These are phyloP conservation scores for Scaptomyza cyrtandrae DNA, from an alignment of 2,888 invertebrate genomes.

Conservation along the genomic window DNA sequence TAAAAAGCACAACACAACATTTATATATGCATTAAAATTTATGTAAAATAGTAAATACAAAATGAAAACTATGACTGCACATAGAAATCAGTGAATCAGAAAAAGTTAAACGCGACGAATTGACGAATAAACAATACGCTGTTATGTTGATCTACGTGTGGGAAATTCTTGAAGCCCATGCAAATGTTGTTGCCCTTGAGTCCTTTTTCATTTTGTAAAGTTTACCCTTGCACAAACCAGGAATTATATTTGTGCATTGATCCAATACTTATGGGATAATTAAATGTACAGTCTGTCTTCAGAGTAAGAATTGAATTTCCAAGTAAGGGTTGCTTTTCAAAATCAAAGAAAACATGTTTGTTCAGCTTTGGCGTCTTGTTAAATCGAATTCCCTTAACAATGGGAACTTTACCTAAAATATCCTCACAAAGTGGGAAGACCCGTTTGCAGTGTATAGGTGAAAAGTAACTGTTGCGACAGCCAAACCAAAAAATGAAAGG, in stretches of 20 bases:
- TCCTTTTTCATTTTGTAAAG: background rate
- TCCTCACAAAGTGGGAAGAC: slow-evolving; percentile 5
- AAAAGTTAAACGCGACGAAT: slow-evolving; percentile 4
- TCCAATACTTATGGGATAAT: slow-evolving; percentile 18
- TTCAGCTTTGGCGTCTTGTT: slow-evolving; percentile 20
- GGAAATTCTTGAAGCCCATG: background rate
- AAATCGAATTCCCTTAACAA: background rate
- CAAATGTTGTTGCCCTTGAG: background rate
- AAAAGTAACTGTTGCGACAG: slow-evolving; percentile 57
- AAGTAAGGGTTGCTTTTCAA: slow-evolving; percentile 40
- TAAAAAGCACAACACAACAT: background rate
- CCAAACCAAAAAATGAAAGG: slow-evolving; percentile 65
- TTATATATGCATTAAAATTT: slow-evolving; percentile 4
- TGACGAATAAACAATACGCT: slow-evolving; percentile 23
- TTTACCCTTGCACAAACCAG: background rate
- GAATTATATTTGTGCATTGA: slow-evolving; percentile 24
- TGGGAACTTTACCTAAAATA: background rate
- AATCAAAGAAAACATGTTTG: slow-evolving; percentile 28
- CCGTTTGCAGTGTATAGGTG: slow-evolving; percentile 32
- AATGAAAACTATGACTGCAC: slow-evolving; percentile 28
- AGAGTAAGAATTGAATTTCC: slow-evolving; percentile 22
- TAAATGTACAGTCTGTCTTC: slow-evolving; percentile 32
- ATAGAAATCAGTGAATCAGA: slow-evolving; percentile 40
- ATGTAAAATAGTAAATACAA: slow-evolving; percentile 22
- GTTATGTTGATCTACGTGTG: background rate